Conservation (phyloP, 1,140 invertebrate species). For the Schlechtendalia chinensis region DNA sequence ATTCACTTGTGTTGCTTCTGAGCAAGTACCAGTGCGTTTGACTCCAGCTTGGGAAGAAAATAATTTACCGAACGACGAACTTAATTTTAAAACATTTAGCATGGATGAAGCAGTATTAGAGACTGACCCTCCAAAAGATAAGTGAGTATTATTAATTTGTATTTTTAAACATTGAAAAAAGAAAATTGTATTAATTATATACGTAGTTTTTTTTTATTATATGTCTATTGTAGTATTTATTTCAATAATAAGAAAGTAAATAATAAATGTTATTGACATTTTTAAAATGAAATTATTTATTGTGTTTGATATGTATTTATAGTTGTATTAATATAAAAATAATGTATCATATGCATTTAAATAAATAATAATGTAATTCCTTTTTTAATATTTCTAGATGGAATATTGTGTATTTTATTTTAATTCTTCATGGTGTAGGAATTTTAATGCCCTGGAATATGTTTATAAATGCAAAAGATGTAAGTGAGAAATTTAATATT, state of each 20-base stretch:
- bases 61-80: conserved; percentile 77
- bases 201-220: too few species aligned
- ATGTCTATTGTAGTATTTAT: too few species aligned
- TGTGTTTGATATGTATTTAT: too few species aligned
- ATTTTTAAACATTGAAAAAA: too few species aligned
- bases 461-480: conserved; percentile 92
- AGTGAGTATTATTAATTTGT: conserved; percentile 54
- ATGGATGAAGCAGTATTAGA: conserved; percentile 72
- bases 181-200: too few species aligned
- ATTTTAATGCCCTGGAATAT: conserved; percentile 98
- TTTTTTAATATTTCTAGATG: conserved; percentile 60
- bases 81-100: conserved; percentile 76
- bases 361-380: not conserved
- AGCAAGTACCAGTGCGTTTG: conserved; percentile 72
- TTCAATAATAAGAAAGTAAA: too few species aligned
- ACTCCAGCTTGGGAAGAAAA: conserved; percentile 84
- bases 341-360: too few species aligned
- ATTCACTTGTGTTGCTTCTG: conserved; percentile 34
- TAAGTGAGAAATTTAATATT: conserved; percentile 59
- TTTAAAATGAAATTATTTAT: not conserved
- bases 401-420: conserved; percentile 83
- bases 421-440: conserved; percentile 93
- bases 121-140: conserved; percentile 74
- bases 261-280: too few species aligned
- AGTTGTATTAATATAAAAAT: too few species aligned